A percentile compares a stretch with the other conserved stretches of the same genome.
phyloP scores from a whole-genome alignment of 1,140 invertebrate species.

The Dinoponera quadriceps region DNA sequence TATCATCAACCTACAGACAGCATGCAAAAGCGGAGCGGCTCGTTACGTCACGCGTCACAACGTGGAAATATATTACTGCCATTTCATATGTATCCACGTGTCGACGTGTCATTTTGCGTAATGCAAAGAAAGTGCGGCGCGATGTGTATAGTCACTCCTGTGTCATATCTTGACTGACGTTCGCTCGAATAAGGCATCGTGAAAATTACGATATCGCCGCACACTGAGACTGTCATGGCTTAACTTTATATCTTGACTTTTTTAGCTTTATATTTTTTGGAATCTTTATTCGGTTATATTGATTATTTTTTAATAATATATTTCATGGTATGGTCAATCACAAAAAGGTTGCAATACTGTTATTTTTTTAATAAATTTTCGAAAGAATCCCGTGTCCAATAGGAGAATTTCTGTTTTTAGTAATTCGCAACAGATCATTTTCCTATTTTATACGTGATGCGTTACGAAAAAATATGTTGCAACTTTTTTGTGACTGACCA shows the following conservation, averaged over 20 bases:
- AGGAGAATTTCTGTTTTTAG: no score
- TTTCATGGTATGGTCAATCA: no score
- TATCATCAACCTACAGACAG: conserved; percentile 9
- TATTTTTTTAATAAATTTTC: no score
- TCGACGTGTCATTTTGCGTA: conserved; percentile 42
- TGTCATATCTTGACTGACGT: conserved; percentile 42
- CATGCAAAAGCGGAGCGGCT: conserved; percentile 37
- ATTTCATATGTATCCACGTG: conserved; percentile 26
- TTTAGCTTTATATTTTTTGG: not conserved
- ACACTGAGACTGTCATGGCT: not conserved
- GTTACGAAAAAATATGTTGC: no score
- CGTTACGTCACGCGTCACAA: conserved; percentile 35
- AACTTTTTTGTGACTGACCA: no score
- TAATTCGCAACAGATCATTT: no score
- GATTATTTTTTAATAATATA: not conserved
- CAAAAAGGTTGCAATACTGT: no score
- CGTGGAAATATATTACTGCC: conserved; percentile 31
- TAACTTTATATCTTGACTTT: not conserved
- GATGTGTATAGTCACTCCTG: conserved; percentile 9
- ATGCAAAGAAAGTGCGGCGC: conserved; percentile 35
- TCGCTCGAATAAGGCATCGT: not conserved
- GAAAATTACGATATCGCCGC: not conserved
- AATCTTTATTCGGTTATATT: not conserved
- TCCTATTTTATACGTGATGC: no score
- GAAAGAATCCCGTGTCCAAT: no score